Evolutionary conservation across 2,113 vertebrate species (phyloP), one percentile per base, ranked within the genome.

Genomic region (Anthoscopus minutus): DNA sequence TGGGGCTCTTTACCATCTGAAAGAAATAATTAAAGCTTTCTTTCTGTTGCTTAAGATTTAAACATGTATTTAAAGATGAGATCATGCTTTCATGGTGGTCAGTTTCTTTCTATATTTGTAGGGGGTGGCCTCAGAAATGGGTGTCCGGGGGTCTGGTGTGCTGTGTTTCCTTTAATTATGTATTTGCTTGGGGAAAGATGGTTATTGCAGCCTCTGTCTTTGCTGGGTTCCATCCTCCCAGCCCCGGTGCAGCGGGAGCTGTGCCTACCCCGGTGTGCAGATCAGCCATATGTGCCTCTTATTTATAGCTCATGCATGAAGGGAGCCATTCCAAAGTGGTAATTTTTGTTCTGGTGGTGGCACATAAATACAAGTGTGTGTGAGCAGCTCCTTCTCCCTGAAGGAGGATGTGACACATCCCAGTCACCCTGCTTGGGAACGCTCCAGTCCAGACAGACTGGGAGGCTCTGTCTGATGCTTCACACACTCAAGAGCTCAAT

Each of bases 11-110:
- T 88, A 57, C 94, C 69, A 38, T 91, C 76, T 86, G 92, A 95
- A 92, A 90, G 94, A 92, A 93, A 65, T 96, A 93, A 96, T 93
- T 91, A 86, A 91, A 96, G 83, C 94, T 91, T 84, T 9, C 66
- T 81, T 88, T 92, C 71, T 70, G 58, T 86, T 70, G 78, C 91
- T 86, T 56, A 67, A 83, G 86, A 76, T 85, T 73, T 81, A 86
- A 94, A 78, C 9, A 3, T 92, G 65, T 88, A 72, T 80, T 97
- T 96, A 96, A 82, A 95, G 89, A 93, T 95, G 96, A 97, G 92
- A 76, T 95, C 96, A 93, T 92, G 35, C 67, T 78, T 93, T 53
- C 89, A 20, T 8, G 82, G 93, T 87, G 93, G 83, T 91, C 92
- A 80, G 57, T 48, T 88, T 19, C 82, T 92, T 80, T 89, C 57